A percentile compares a stretch with the other conserved stretches of the same genome.
phyloP scores from a whole-genome alignment of 2,888 invertebrate species.

The Pemphredon lugubris region DNA sequence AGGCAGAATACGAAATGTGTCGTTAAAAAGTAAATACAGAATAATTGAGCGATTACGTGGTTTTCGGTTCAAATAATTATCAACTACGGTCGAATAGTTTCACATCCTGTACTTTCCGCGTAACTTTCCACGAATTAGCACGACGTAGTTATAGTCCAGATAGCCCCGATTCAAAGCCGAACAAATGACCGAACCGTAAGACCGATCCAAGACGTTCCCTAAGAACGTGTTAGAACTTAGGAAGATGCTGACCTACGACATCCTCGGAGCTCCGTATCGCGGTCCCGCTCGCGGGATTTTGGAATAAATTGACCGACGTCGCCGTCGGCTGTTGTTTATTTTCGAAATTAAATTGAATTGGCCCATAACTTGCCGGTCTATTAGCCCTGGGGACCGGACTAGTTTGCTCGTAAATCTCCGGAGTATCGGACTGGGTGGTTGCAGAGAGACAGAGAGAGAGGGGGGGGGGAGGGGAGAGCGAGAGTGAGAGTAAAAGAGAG shows the following conservation, averaged over 20 bases:
- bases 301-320: constrained; percentile 73
- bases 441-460: constrained; percentile 31
- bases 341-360: constrained; percentile 80
- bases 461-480: constrained; percentile 5
- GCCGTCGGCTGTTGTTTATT: constrained; percentile 75
- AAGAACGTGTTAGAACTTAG: background rate
- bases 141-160: no score
- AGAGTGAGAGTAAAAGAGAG: constrained; percentile 2
- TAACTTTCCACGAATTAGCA: no score
- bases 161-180: no score
- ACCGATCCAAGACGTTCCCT: no score
- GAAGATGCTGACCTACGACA: constrained; percentile 16
- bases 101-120: no score
- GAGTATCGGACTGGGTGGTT: constrained; percentile 74
- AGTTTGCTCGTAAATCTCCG: constrained; percentile 79
- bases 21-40: no score
- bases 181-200: no score
- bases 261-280: constrained; percentile 35
- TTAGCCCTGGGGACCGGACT: constrained; percentile 77
- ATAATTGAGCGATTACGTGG: no score
- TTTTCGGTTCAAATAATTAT: no score
- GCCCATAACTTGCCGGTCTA: constrained; percentile 79
- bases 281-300: constrained; percentile 59
- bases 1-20: no score
- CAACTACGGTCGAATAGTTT: no score